A percentile compares a stretch with the other conserved stretches of the same genome.
Evolutionary conservation across 2,113 vertebrate species (phyloP).

Genomic region (Petrocephalus zakoni): DNA sequence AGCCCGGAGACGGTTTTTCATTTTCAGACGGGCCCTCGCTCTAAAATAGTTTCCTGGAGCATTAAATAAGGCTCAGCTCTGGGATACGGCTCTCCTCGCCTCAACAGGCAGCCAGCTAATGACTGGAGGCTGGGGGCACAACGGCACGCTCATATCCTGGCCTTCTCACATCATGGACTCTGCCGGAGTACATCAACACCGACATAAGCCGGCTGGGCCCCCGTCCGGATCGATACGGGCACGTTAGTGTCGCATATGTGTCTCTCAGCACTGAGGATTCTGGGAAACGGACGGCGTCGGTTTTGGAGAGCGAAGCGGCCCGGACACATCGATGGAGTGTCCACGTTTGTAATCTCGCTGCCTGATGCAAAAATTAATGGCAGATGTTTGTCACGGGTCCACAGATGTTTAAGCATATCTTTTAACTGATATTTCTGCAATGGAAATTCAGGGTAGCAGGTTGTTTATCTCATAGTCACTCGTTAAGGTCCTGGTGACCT

Average conservation of each 20-base stretch:
- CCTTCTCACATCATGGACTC: not conserved
- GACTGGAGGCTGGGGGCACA: conserved; percentile 27
- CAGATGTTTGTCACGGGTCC: not conserved
- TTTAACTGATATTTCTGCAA: not conserved
- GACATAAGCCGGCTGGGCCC: not conserved
- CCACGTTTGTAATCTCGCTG: not conserved
- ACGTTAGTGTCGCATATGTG: not conserved
- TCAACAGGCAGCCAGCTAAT: conserved; percentile 42
- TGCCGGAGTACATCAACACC: conserved; percentile 6
- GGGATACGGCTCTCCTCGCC: conserved; percentile 33
- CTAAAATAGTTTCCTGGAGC: conserved; percentile 46
- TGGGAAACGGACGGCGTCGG: not conserved
- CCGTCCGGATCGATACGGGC: not conserved
- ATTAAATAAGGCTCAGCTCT: conserved; percentile 50
- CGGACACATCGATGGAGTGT: not conserved
- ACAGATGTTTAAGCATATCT: not conserved
- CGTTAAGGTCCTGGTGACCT: not conserved
- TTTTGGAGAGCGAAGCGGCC: not conserved
- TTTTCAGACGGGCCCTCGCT: conserved; percentile 42
- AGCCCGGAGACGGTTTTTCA: conserved; percentile 45
- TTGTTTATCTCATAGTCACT: not conserved
- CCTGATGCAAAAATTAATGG: not conserved
- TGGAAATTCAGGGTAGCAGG: not conserved
- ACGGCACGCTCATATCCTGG: conserved; percentile 16
- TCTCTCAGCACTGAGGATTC: not conserved